Conservation (phyloP, 1,140 invertebrate genomes). For the Meloidogyne exigua region DNA sequence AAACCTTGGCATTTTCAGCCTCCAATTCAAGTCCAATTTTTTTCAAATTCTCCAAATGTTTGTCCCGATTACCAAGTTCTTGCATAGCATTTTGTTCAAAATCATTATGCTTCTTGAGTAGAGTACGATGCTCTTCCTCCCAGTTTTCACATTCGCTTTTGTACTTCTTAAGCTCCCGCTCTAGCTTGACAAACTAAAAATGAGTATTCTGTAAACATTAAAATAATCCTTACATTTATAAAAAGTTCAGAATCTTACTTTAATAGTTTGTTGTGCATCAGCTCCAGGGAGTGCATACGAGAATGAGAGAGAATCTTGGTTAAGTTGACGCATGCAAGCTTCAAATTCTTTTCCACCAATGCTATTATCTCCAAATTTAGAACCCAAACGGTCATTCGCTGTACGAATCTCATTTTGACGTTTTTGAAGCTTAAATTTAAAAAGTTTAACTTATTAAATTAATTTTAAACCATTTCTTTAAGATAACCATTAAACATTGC, state of each 20-base stretch:
- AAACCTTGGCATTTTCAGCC: conserved; percentile 18
- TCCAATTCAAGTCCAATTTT: conserved; percentile 17
- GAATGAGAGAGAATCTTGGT: conserved; percentile 19
- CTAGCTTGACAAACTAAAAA: conserved; percentile 11
- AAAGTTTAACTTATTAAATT: background rate
- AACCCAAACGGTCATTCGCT: conserved; percentile 11
- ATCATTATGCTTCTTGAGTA: background rate
- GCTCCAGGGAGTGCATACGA: conserved; percentile 10
- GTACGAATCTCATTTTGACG: conserved; percentile 12
- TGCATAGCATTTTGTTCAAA: conserved; percentile 1
- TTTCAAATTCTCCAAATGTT: background rate
- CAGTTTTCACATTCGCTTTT: background rate
- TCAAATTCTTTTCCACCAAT: conserved; percentile 21
- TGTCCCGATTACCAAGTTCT: conserved; percentile 6
- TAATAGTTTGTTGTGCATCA: background rate
- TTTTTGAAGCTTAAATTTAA: conserved; percentile 10
- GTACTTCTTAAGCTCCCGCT: background rate
- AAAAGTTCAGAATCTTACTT: background rate
- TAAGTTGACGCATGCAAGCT: conserved; percentile 20
- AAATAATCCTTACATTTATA: background rate
- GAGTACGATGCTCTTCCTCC: background rate
- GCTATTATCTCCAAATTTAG: conserved; percentile 3
- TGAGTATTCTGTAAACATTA: background rate
- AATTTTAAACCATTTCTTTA: conserved; percentile 7
- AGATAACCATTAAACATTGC: background rate